Evolutionary conservation across 1,140 invertebrate species (phyloP).

Genomic region (Megalonaias nervosa): DNA sequence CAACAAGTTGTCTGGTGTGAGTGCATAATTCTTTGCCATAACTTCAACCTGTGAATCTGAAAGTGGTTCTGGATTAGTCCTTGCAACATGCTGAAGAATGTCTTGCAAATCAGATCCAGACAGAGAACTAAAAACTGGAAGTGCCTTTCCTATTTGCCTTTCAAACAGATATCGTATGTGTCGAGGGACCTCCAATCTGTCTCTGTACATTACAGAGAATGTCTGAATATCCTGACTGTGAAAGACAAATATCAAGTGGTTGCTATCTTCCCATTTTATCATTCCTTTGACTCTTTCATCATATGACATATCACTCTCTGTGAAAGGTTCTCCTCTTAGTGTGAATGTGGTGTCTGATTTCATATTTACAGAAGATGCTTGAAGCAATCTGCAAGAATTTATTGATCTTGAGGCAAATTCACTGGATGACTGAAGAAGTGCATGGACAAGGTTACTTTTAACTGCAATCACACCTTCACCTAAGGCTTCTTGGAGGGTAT

Average conservation of each 20-base stretch:
- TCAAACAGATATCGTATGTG: conserved; percentile 35
- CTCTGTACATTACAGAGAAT: conserved; percentile 38
- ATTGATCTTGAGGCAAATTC: conserved; percentile 41
- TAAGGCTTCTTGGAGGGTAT: conserved; percentile 23
- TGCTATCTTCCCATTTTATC: conserved; percentile 37
- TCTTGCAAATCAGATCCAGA: conserved; percentile 23
- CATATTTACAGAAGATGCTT: conserved; percentile 2
- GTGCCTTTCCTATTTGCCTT: conserved; percentile 26
- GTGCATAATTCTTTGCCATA: conserved; percentile 32
- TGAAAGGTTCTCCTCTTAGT: not conserved
- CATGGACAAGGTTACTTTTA: conserved; percentile 19
- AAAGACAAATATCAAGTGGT: conserved; percentile 40
- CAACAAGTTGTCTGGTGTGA: conserved; percentile 50
- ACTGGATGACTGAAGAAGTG: conserved; percentile 21
- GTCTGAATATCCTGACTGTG: conserved; percentile 38
- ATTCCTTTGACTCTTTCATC: conserved; percentile 24
- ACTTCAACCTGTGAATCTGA: not conserved
- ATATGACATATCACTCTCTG: not conserved
- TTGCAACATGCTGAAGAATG: conserved; percentile 31
- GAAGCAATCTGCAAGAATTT: conserved; percentile 16
- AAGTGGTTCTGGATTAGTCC: conserved; percentile 9
- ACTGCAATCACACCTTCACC: conserved; percentile 18
- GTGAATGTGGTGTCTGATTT: not conserved
- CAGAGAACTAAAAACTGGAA: conserved; percentile 29
- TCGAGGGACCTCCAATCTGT: conserved; percentile 19